phyloP scores from a whole-genome alignment of 2,113 vertebrate species.

The Burhinus bistriatus region DNA sequence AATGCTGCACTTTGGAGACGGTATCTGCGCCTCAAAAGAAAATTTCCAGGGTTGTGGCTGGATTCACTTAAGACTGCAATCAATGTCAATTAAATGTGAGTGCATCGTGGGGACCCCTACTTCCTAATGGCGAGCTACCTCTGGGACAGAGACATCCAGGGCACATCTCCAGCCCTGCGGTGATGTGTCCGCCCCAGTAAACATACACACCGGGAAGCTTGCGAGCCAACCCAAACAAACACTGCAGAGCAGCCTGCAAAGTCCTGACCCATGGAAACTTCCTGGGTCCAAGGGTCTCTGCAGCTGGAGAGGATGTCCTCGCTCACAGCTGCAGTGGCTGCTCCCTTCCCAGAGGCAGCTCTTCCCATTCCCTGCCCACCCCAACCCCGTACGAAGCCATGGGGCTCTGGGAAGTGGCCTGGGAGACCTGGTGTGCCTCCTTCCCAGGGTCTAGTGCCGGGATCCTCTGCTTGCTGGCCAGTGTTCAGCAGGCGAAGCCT shows the following conservation, averaged over 20 bases:
- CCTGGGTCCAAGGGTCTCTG: constrained; percentile 29
- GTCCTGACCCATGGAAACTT: constrained; percentile 52
- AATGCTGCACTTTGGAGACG: background rate
- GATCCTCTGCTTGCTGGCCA: background rate
- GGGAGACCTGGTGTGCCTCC: background rate
- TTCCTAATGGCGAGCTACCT: background rate
- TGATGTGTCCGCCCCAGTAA: background rate
- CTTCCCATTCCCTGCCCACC: constrained; percentile 18
- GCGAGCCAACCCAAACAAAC: constrained; percentile 52
- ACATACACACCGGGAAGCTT: background rate
- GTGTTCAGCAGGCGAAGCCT: constrained; percentile 22
- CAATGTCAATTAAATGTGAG: background rate
- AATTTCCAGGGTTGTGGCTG: constrained; percentile 56
- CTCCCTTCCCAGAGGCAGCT: constrained; percentile 25
- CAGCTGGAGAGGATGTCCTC: constrained; percentile 10
- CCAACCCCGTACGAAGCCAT: background rate
- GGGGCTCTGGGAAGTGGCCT: background rate
- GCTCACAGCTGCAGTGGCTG: background rate
- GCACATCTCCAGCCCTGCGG: constrained; percentile 27
- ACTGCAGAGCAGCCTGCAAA: background rate
- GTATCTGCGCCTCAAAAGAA: constrained; percentile 30
- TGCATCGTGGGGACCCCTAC: background rate
- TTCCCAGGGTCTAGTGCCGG: background rate
- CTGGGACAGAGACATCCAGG: background rate
- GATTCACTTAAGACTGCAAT: background rate